A percentile compares a stretch with the other conserved stretches of the same genome.
These are phyloP conservation scores for Malurus melanocephalus DNA, from an alignment of 2,113 vertebrate species.

Conservation along the genomic window DNA sequence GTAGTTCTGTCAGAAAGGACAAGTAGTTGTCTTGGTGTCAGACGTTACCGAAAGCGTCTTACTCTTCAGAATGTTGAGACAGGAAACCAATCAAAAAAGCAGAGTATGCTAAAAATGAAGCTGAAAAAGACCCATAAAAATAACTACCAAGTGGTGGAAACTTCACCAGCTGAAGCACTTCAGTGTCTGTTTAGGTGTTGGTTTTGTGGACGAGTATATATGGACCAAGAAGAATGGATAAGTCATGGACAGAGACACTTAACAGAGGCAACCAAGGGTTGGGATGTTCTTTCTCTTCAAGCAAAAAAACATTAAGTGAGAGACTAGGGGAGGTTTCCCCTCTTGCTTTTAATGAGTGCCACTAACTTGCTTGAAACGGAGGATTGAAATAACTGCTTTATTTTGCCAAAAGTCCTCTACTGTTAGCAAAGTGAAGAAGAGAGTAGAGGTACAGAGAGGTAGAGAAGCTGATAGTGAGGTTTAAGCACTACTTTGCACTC, in stretches of 20 bases:
- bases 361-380: background rate
- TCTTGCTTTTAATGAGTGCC: background rate
- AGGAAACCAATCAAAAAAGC: constrained; percentile 66
- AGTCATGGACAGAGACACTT: constrained; percentile 79
- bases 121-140: constrained; percentile 87
- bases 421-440: background rate
- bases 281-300: constrained; percentile 71
- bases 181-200: constrained; percentile 74
- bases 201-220: constrained; percentile 76
- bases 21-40: constrained; percentile 66
- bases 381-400: background rate
- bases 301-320: constrained; percentile 38
- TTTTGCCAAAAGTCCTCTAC: background rate
- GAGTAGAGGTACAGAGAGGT: background rate
- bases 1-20: constrained; percentile 76
- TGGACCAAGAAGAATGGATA: constrained; percentile 81
- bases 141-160: constrained; percentile 84
- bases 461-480: background rate
- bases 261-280: constrained; percentile 77
- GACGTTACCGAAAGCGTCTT: constrained; percentile 61
- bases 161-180: constrained; percentile 54
- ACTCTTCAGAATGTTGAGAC: constrained; percentile 63
- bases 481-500: constrained; percentile 31
- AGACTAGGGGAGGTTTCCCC: background rate
- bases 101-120: constrained; percentile 89